phyloP scores from a whole-genome alignment of 2,113 vertebrate genomes.

The Brachionichthys hirsutus region DNA sequence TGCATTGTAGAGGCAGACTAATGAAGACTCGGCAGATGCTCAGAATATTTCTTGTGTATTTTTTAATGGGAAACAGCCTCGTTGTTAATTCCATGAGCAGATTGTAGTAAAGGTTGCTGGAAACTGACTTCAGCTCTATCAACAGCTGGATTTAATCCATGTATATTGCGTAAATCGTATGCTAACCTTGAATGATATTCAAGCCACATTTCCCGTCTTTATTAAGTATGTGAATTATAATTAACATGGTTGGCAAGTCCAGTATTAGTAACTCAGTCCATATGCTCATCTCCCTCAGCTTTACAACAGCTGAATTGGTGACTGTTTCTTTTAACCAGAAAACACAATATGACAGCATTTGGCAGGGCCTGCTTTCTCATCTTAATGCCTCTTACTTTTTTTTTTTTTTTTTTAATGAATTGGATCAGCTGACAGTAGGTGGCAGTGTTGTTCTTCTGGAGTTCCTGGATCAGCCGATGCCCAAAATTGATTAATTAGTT shows the following conservation, averaged over 20 bases:
- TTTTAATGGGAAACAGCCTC: conserved; percentile 10
- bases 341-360: conserved; percentile 70
- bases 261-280: conserved; percentile 50
- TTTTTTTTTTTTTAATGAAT: no score
- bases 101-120: conserved; percentile 48
- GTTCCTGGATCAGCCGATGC: conserved; percentile 38
- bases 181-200: conserved; percentile 62
- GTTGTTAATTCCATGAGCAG: conserved; percentile 43
- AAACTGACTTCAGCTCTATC: conserved; percentile 29
- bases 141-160: conserved; percentile 42
- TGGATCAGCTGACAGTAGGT: conserved; percentile 62
- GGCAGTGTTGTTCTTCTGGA: conserved; percentile 77
- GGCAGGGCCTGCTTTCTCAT: conserved; percentile 54
- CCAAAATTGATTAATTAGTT: conserved; percentile 72
- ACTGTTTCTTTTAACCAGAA: conserved; percentile 69
- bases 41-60: conserved; percentile 12
- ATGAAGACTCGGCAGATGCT: conserved; percentile 10
- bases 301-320: conserved; percentile 66
- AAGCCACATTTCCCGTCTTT: conserved; percentile 62
- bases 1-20: conserved; percentile 8
- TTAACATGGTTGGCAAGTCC: conserved; percentile 56
- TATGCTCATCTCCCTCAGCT: conserved; percentile 64
- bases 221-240: conserved; percentile 65
- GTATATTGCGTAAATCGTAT: conserved; percentile 50
- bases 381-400: conserved; percentile 34